These are phyloP conservation scores for Drosophila mimetica DNA, from an alignment of 2,888 invertebrate genomes.

Conservation along the genomic window DNA sequence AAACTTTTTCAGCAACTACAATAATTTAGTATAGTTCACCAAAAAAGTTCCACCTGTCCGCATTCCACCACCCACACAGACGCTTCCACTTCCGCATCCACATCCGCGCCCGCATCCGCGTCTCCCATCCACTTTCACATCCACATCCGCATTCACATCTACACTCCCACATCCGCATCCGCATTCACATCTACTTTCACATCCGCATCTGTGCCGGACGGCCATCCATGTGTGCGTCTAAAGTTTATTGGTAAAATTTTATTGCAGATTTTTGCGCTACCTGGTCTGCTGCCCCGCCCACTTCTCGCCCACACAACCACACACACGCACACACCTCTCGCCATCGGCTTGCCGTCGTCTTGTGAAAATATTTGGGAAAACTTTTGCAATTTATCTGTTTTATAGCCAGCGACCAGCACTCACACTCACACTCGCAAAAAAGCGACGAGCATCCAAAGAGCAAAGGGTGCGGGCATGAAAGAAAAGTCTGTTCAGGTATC, in stretches of 20 bases:
- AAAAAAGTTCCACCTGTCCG: conserved; percentile 77
- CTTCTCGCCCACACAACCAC: neutral
- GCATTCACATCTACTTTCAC: neutral
- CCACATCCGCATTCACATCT: conserved; percentile 7
- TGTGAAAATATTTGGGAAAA: conserved; percentile 78
- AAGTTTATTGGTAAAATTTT: conserved; percentile 79
- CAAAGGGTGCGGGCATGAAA: neutral
- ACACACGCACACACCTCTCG: conserved; percentile 1
- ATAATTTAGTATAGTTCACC: conserved; percentile 75
- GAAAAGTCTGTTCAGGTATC: conserved; percentile 55
- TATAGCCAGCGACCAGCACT: conserved; percentile 66
- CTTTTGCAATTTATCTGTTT: conserved; percentile 78
- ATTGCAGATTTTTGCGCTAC: conserved; percentile 74
- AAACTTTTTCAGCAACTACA: conserved; percentile 75
- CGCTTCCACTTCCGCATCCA: neutral
- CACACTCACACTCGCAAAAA: conserved; percentile 14
- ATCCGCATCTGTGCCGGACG: conserved; percentile 30
- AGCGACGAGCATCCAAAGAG: neutral
- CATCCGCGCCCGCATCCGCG: neutral
- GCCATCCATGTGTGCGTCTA: conserved; percentile 54
- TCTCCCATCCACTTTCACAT: neutral
- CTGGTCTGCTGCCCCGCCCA: conserved; percentile 15
- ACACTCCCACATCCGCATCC: neutral
- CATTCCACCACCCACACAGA: conserved; percentile 30
- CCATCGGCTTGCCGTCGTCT: conserved; percentile 53